These are phyloP conservation scores for Drosophila putrida DNA, from an alignment of 2,888 invertebrate species.

Conservation along the genomic window DNA sequence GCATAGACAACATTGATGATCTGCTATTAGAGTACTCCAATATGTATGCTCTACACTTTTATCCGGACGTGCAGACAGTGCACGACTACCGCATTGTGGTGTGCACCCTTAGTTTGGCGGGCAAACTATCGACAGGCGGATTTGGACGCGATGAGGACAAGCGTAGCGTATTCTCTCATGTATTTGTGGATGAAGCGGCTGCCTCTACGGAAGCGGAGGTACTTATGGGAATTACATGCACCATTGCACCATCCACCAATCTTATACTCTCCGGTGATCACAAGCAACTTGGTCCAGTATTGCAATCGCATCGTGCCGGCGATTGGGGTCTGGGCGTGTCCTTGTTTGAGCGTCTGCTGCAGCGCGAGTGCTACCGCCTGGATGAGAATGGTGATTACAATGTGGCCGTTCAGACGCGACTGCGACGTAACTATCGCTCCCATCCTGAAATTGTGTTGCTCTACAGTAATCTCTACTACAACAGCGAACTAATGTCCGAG, in stretches of 20 bases:
- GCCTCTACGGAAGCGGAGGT: slow-evolving; percentile 90
- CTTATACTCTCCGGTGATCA: slow-evolving; percentile 91
- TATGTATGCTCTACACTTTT: slow-evolving; percentile 82
- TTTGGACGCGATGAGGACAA: slow-evolving; percentile 59
- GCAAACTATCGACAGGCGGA: slow-evolving; percentile 85
- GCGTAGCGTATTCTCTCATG: slow-evolving; percentile 87
- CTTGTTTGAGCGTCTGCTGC: slow-evolving; percentile 89
- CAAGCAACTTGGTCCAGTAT: slow-evolving; percentile 89
- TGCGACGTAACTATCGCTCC: slow-evolving; percentile 91
- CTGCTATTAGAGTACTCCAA: slow-evolving; percentile 85
- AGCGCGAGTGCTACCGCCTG: slow-evolving; percentile 84
- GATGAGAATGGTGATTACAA: slow-evolving; percentile 84
- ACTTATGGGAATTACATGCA: slow-evolving; percentile 87
- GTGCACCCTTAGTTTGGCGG: slow-evolving; percentile 88
- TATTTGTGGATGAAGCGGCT: slow-evolving; percentile 92
- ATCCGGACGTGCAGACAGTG: slow-evolving; percentile 86
- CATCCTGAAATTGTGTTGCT: slow-evolving; percentile 88
- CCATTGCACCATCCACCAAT: slow-evolving; percentile 84
- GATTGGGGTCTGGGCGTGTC: slow-evolving; percentile 85
- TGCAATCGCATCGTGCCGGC: slow-evolving; percentile 84
- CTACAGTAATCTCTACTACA: slow-evolving; percentile 91
- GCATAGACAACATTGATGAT: slow-evolving; percentile 82
- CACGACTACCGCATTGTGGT: slow-evolving; percentile 88
- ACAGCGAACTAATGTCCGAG: slow-evolving; percentile 87
- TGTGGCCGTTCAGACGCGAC: slow-evolving; percentile 89